Evolutionary conservation across 2,797 vertebrate species (phyloP).

Genomic region (Cyclura pinguis): DNA sequence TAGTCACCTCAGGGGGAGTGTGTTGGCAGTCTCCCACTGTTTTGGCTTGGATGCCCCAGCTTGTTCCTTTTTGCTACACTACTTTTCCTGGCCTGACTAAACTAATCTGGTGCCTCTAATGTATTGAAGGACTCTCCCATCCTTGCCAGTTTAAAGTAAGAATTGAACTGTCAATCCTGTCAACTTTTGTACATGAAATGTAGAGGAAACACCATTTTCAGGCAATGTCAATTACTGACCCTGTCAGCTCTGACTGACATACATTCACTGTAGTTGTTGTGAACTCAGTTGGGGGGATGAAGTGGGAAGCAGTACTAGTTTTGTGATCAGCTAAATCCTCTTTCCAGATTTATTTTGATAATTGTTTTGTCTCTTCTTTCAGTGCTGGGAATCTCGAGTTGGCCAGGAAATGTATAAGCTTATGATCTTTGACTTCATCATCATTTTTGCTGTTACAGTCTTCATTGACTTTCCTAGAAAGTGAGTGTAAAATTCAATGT

Average conservation of each 20-base stretch:
- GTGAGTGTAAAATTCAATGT: slow-evolving; percentile 78
- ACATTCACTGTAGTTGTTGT: background rate
- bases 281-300: background rate
- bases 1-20: no score
- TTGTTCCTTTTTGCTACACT: no score
- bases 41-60: no score
- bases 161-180: background rate
- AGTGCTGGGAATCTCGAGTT: slow-evolving; percentile 98
- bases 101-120: no score
- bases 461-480: slow-evolving; percentile 94
- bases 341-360: slow-evolving; percentile 15
- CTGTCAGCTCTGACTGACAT: no score
- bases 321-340: background rate
- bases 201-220: background rate
- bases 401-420: slow-evolving; percentile 99
- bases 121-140: no score
- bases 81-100: no score
- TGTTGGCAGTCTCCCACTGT: no score
- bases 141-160: background rate
- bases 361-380: slow-evolving; percentile 47
- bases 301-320: background rate
- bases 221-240: background rate
- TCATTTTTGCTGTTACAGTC: slow-evolving; percentile 86
- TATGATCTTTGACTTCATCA: slow-evolving; percentile 95
- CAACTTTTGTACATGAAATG: background rate